Evolutionary conservation across 2,113 vertebrate genomes (phyloP).

Genomic region (Microcebus murinus): DNA sequence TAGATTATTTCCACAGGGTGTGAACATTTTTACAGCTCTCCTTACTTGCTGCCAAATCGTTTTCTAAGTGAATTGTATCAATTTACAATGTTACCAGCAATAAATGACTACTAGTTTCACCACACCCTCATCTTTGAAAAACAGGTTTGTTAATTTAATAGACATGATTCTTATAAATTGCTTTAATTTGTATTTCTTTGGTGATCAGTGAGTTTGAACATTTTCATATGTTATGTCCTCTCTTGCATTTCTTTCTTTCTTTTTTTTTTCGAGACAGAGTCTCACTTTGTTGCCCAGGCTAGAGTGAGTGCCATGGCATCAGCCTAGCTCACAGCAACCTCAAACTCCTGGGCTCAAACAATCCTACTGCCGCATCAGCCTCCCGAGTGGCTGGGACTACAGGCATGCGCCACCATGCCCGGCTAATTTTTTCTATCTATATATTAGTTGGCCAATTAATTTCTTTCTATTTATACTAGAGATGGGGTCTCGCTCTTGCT

Average conservation of each 20-base stretch:
- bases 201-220: not conserved
- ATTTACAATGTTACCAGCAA: conserved; percentile 6
- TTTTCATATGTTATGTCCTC: not conserved
- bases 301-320: too few relatives aligned
- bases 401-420: too few relatives aligned
- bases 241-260: not conserved
- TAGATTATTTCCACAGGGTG: conserved; percentile 44
- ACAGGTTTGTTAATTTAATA: not conserved
- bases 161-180: not conserved
- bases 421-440: too few relatives aligned
- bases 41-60: not conserved
- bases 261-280: too few relatives aligned
- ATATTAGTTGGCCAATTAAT: too few relatives aligned
- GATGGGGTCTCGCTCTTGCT: too few relatives aligned
- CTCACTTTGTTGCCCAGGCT: too few relatives aligned
- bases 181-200: not conserved
- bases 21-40: conserved; percentile 54
- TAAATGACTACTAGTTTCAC: not conserved
- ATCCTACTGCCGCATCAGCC: too few relatives aligned
- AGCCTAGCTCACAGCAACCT: too few relatives aligned
- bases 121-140: not conserved
- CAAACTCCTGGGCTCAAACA: too few relatives aligned
- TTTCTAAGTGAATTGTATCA: conserved; percentile 5
- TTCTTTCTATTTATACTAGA: too few relatives aligned
- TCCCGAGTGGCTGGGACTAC: too few relatives aligned